These are phyloP conservation scores for Calyptomena viridis DNA, from an alignment of 2,113 vertebrate species.

Conservation along the genomic window DNA sequence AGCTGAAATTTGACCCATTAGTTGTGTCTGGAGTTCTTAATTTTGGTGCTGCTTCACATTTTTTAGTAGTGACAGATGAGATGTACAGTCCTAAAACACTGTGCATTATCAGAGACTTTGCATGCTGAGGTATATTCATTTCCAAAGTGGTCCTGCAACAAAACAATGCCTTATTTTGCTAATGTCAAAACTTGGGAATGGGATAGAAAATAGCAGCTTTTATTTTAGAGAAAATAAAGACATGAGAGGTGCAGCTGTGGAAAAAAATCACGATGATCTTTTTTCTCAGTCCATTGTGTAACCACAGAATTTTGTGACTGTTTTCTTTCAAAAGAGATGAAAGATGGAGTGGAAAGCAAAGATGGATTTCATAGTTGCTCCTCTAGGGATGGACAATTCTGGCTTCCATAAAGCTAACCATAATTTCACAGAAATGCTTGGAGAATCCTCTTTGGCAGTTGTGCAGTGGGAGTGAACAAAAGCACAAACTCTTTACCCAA, in stretches of 20 bases:
- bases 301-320: background rate
- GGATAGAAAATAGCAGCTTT: background rate
- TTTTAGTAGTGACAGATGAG: background rate
- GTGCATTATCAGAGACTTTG: background rate
- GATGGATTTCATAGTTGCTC: background rate
- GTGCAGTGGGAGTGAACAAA: background rate
- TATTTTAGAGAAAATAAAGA: background rate
- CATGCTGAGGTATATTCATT: background rate
- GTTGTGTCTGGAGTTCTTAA: background rate
- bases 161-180: background rate
- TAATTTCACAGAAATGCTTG: conserved; percentile 2
- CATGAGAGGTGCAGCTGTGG: background rate
- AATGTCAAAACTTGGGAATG: background rate
- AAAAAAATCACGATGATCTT: background rate
- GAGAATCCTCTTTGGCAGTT: conserved; percentile 17
- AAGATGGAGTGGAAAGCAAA: background rate
- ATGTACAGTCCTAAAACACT: background rate
- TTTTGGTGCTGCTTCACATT: background rate
- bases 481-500: background rate
- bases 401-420: background rate
- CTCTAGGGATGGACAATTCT: background rate
- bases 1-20: background rate
- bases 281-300: background rate
- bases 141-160: background rate
- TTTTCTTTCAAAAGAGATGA: conserved; percentile 5